Evolutionary conservation across 2,888 invertebrate genomes (phyloP), one percentile per base, ranked within the genome.

Genomic region (Auanema freiburgensis): DNA sequence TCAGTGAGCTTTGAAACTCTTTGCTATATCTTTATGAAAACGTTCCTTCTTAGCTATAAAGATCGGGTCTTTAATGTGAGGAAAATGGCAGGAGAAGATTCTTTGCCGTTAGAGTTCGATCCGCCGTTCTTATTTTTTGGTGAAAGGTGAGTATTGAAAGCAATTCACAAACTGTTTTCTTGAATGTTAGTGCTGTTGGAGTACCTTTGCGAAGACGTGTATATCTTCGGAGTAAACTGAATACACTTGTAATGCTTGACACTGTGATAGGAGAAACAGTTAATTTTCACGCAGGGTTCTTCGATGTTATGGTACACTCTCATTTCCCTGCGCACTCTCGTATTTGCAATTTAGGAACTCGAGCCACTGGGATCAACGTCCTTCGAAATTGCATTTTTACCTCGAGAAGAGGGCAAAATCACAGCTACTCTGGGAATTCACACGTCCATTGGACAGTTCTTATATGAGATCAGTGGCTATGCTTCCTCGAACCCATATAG

Each of bases 331-430:
- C 21, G 3, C 46, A 21, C 5, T 46, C 46, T 46, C 46, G 3
- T 43, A 43, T 46, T 46, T 46, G 46, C 10, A 10, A 6, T 84
- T 49, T 86, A 93, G 92, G 89, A 90, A 84, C 89, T 96, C 84
- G 90, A 91, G 80, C 92, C 94, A 65, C 89, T 90, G 79, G 92
- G 91, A 70, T 94, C 94, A 85, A 95, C 96, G 71, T 90, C 92
- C 70, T 94, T 97, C 87, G 93, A 91, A 87, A 92, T 97, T 81
- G 92, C 95, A 75, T 96, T 93, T 87, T 88, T 97, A 80, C 94
- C 95, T 42, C 89, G 95, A 81, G 90, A 91, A 85, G 91, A 92
- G 86, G 95, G 94, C 69, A 89, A 89, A 82, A 90, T 92, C 73
- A 89, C 91, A 85, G 91, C 92, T 84, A 90, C 90, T 84, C 89